Evolutionary conservation across 2,888 invertebrate species (phyloP).

Genomic region (Cerceris ruficornis): DNA sequence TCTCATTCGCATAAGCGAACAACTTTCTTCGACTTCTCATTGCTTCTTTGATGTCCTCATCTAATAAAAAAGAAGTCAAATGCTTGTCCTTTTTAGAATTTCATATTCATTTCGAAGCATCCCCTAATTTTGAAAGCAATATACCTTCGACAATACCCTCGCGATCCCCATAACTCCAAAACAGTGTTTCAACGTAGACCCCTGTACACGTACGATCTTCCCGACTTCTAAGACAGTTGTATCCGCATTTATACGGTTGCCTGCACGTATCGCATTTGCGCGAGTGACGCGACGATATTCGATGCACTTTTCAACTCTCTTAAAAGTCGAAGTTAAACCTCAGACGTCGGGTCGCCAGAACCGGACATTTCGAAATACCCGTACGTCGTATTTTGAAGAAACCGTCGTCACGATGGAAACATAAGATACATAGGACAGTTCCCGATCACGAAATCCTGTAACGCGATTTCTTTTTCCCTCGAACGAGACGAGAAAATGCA

Average conservation of each 20-base stretch:
- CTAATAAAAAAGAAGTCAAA: too few relatives aligned
- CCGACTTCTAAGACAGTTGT: background rate
- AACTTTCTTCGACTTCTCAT: too few relatives aligned
- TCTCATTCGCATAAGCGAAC: too few relatives aligned
- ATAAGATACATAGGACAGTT: background rate
- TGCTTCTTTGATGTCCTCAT: too few relatives aligned
- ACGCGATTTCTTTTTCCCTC: slow-evolving; percentile 25
- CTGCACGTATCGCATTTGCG: background rate
- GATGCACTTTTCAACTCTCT: background rate
- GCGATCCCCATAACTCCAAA: too few relatives aligned
- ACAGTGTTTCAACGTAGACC: too few relatives aligned
- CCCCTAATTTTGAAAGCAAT: too few relatives aligned
- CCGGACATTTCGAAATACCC: background rate
- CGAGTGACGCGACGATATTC: background rate
- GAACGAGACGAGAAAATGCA: slow-evolving; percentile 22
- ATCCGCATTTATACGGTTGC: slow-evolving; percentile 4
- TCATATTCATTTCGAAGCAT: too few relatives aligned
- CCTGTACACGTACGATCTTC: background rate
- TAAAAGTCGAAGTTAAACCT: background rate
- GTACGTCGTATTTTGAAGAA: background rate
- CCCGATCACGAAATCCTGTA: background rate
- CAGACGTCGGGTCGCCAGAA: background rate
- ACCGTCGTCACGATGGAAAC: background rate
- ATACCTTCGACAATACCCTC: too few relatives aligned
- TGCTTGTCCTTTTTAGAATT: too few relatives aligned